Percentiles rank a stretch among this genome's conserved stretches.
Evolutionary conservation across 1,140 invertebrate genomes (phyloP).

Genomic region (Nephila pilipes): DNA sequence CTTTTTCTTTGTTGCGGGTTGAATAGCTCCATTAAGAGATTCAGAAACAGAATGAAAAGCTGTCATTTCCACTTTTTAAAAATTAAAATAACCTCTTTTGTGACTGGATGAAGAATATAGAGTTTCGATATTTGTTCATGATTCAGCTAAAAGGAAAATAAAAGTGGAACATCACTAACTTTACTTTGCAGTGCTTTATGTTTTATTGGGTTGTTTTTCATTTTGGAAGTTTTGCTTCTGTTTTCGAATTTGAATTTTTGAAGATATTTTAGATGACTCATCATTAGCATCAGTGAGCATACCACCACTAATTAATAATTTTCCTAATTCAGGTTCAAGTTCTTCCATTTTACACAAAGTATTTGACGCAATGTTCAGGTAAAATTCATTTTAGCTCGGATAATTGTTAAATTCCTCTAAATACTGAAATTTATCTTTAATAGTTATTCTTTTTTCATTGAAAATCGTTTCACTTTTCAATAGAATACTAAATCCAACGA

Average conservation of each 20-base stretch:
- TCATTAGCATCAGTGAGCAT: background rate
- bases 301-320: conserved; percentile 25
- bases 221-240: background rate
- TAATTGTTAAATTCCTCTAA: no score
- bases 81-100: background rate
- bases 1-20: background rate
- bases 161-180: background rate
- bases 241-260: background rate
- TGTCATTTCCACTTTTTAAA: background rate
- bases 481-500: no score
- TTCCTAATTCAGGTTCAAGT: background rate
- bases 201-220: background rate
- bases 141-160: background rate
- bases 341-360: background rate
- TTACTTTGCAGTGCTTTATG: background rate
- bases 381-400: no score
- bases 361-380: no score
- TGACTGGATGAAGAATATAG: background rate
- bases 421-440: no score
- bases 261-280: background rate
- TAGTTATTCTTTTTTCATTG: no score
- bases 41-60: background rate
- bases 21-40: background rate
- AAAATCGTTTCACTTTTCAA: no score
- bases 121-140: background rate